Percentiles rank a stretch among this genome's conserved stretches.
Evolutionary conservation across 2,797 vertebrate species (phyloP).

Genomic region (Melanogrammus aeglefinus): DNA sequence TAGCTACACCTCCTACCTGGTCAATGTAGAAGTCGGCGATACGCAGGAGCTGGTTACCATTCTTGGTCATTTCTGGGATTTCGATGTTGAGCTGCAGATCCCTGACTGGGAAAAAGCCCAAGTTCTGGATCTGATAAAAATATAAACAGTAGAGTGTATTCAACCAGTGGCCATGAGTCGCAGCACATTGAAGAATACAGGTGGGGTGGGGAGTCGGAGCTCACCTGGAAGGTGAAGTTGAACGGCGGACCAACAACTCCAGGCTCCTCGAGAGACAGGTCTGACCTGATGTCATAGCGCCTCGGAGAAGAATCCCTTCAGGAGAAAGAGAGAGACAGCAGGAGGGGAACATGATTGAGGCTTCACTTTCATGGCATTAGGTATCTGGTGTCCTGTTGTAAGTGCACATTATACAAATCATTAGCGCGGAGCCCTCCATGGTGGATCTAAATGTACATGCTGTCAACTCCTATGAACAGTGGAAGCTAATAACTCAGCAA

Average conservation of each 20-base stretch:
- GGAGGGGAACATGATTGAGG: background rate
- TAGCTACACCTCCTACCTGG: slow-evolving; percentile 59
- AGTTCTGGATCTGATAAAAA: slow-evolving; percentile 84
- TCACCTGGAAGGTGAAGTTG: slow-evolving; percentile 87
- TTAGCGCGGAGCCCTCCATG: background rate
- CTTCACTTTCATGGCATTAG: background rate
- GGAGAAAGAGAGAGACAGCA: slow-evolving; percentile 18
- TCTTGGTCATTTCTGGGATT: slow-evolving; percentile 86
- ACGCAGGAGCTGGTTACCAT: slow-evolving; percentile 86
- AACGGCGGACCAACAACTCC: slow-evolving; percentile 80
- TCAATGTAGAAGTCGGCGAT: slow-evolving; percentile 77
- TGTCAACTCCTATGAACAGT: background rate
- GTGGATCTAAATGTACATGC: background rate
- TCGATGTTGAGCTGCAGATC: slow-evolving; percentile 84
- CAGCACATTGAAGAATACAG: background rate
- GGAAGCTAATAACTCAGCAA: background rate
- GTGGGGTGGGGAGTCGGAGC: background rate
- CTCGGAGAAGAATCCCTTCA: slow-evolving; percentile 77
- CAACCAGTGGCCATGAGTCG: slow-evolving; percentile 1
- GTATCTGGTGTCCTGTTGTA: background rate
- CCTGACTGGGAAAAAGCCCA: slow-evolving; percentile 88
- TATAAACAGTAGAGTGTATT: background rate
- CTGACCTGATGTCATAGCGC: slow-evolving; percentile 78
- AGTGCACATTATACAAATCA: background rate
- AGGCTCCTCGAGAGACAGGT: slow-evolving; percentile 81